These are phyloP conservation scores for Antigone vipio DNA, from an alignment of 2,113 vertebrate genomes.

Conservation along the genomic window DNA sequence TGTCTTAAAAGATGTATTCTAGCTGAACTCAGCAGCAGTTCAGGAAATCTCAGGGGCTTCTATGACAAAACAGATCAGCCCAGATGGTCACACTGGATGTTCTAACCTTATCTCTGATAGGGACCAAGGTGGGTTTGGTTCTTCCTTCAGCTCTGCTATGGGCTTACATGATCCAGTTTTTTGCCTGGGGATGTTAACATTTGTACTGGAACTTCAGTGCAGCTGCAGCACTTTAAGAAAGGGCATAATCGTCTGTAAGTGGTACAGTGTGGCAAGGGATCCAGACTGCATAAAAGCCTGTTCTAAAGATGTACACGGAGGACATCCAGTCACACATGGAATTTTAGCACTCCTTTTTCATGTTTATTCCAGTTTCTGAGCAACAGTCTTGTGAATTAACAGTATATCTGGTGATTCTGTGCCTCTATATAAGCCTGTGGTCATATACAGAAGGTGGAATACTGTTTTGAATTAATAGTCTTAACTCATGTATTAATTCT, in stretches of 20 bases:
- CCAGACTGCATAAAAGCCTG: neutral
- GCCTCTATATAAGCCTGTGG: neutral
- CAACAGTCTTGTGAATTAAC: neutral
- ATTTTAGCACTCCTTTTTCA: neutral
- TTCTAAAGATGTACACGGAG: neutral
- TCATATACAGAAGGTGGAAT: neutral
- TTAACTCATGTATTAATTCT: neutral
- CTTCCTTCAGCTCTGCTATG: neutral
- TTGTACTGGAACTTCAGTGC: neutral
- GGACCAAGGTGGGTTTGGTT: neutral
- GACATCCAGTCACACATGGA: neutral
- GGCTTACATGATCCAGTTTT: neutral
- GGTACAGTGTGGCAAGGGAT: neutral
- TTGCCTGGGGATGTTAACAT: neutral
- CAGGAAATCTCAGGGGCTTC: neutral
- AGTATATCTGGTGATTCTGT: neutral
- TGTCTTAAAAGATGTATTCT: neutral
- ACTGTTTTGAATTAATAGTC: neutral
- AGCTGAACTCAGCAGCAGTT: neutral
- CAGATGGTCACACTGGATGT: neutral
- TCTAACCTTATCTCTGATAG: neutral
- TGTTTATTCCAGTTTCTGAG: neutral
- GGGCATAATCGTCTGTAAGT: neutral
- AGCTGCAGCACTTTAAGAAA: neutral
- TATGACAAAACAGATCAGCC: neutral